Base-by-base conservation (phyloP, 2,113 vertebrate genomes). In the Amazona vittata region DNA sequence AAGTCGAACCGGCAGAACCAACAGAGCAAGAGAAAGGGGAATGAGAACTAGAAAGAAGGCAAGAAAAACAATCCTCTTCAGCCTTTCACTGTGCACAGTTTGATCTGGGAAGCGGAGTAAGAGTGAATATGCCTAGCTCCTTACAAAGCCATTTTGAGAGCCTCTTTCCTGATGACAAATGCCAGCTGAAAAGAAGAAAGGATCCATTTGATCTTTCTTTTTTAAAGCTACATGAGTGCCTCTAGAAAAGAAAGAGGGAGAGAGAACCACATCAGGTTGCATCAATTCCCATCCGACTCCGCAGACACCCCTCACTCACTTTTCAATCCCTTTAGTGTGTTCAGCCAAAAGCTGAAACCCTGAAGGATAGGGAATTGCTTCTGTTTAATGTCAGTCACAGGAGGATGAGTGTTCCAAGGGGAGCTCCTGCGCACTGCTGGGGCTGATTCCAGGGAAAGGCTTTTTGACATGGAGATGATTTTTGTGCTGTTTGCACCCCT, bases 41-140 rank as follows among this genome's bases (percentile, higher is more conserved):
- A 89, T 4, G 5, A 69, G 73, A 78, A 41, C 35, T 52, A 75
- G 86, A 88, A 47, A 92, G 93, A 91, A 93, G 69, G 43, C 55
- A 86, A 68, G 91, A 75, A 94, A 96, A 97, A 89, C 95, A 97
- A 93, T 73, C 77, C 89, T 94, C 94, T 94, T 91, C 91, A 94
- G 91, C 60, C 49, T 83, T 86, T 12, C 37, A 18, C 88, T 87
- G 55, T 52, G 83, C 94, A n/a, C 76, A 79, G 93, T 82, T 77
- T 96, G 93, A 95, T 93, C 89, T 53, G 65, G 90, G 83, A 89
- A 90, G 55, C 2, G 4, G 60, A 83, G 90, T 29, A 91, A 94
- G 91, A 91, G 53, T 68, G 81, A 95, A 71, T 95, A 67, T 64
- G 89, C 41, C 76, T 47, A 69, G 86, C 74, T 95, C 85, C 90